phyloP scores from a whole-genome alignment of 2,888 invertebrate genomes.

The Tachystola acroxantha region DNA sequence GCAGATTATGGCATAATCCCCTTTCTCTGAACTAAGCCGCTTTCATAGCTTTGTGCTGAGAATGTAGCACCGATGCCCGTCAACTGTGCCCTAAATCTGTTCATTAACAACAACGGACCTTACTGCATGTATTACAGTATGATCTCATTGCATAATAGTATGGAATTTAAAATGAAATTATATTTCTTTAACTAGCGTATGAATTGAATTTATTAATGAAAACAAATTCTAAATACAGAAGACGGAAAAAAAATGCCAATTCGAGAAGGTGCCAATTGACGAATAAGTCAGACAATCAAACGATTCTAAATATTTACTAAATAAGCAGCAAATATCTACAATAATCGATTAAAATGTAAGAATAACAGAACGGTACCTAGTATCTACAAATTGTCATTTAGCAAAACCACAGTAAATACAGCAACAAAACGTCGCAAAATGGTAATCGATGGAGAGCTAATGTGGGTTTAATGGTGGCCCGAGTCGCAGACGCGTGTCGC shows the following conservation, averaged over 20 bases:
- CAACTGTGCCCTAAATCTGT: constrained; percentile 66
- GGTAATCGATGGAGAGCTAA: constrained; percentile 62
- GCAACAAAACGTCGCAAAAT: constrained; percentile 38
- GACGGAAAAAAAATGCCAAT: too few relatives aligned
- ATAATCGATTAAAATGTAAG: too few relatives aligned
- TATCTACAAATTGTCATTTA: neutral
- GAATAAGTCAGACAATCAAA: too few relatives aligned
- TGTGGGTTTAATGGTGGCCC: constrained; percentile 62
- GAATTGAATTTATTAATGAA: neutral
- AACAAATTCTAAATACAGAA: too few relatives aligned
- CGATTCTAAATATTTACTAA: too few relatives aligned
- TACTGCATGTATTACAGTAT: neutral
- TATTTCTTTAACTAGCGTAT: neutral
- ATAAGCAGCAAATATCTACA: too few relatives aligned
- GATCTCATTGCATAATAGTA: neutral
- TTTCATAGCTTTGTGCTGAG: constrained; percentile 69
- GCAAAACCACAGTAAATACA: neutral
- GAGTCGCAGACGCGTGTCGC: constrained; percentile 55
- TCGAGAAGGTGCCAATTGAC: too few relatives aligned
- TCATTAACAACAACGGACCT: constrained; percentile 31
- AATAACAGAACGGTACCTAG: too few relatives aligned
- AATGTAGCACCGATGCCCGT: constrained; percentile 57
- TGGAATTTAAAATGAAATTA: neutral
- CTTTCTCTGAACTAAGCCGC: constrained; percentile 67
- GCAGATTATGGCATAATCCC: constrained; percentile 71